These are phyloP conservation scores for Mantis religiosa DNA, from an alignment of 2,888 invertebrate genomes.

Conservation along the genomic window DNA sequence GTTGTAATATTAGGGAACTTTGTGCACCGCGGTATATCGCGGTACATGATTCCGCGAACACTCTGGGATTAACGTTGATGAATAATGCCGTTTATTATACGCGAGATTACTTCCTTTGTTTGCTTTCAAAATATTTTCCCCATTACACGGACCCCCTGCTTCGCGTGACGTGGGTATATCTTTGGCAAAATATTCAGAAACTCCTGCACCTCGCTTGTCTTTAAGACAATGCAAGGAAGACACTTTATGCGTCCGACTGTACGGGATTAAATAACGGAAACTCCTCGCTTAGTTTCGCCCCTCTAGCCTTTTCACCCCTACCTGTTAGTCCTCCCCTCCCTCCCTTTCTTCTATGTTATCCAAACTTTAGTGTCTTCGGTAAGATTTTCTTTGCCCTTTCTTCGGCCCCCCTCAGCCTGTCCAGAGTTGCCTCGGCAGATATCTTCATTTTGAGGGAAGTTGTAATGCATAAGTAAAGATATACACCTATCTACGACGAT, in stretches of 20 bases:
- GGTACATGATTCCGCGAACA: background rate
- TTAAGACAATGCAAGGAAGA: background rate
- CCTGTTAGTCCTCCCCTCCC: conserved; percentile 9
- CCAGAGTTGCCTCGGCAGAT: background rate
- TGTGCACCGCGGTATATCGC: background rate
- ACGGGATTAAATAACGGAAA: conserved; percentile 27
- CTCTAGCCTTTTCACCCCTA: conserved; percentile 14
- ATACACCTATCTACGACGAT: background rate
- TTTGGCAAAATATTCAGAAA: background rate
- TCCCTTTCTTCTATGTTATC: conserved; percentile 19
- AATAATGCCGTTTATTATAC: background rate
- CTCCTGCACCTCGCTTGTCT: background rate
- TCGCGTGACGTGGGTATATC: background rate
- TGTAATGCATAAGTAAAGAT: conserved; percentile 31
- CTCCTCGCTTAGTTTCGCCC: background rate
- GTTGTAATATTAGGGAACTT: background rate
- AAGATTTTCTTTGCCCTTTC: conserved; percentile 5
- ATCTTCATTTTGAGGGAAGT: conserved; percentile 28
- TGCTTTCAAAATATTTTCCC: background rate
- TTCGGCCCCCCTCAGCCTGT: conserved; percentile 2
- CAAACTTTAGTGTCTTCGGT: conserved; percentile 25
- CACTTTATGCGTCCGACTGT: conserved; percentile 1
- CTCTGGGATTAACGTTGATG: background rate
- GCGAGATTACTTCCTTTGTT: background rate
- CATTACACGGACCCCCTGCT: background rate